phyloP scores from a whole-genome alignment of 2,797 vertebrate genomes.

The Acipenser transmontanus region DNA sequence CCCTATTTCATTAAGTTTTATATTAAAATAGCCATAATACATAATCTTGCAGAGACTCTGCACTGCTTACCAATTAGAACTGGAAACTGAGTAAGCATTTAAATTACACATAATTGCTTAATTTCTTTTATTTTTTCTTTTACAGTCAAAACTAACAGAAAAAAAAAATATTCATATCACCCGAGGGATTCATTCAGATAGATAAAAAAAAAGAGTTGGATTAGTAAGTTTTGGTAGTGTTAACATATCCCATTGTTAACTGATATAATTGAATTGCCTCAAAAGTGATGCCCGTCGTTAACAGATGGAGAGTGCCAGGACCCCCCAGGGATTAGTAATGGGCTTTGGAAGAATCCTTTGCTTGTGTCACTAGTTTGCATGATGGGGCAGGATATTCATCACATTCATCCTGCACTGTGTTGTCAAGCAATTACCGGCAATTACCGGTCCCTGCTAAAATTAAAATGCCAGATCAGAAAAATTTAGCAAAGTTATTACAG shows the following conservation, averaged over 20 bases:
- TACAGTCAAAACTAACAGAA: no score
- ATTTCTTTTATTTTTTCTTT: no score
- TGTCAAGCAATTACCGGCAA: conserved; percentile 4
- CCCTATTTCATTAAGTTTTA: conserved; percentile 29
- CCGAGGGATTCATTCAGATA: conserved; percentile 31
- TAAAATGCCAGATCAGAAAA: not conserved
- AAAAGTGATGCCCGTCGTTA: conserved; percentile 30
- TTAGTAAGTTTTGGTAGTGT: not conserved
- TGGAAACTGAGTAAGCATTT: conserved; percentile 46
- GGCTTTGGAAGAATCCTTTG: conserved; percentile 16
- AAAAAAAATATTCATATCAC: conserved; percentile 34
- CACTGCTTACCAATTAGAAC: conserved; percentile 35
- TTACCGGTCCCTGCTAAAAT: not conserved
- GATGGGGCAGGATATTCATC: conserved; percentile 24
- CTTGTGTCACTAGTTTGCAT: conserved; percentile 27
- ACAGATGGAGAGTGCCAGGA: conserved; percentile 24
- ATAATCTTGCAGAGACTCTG: conserved; percentile 28
- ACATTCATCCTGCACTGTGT: not conserved
- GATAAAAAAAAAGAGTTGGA: conserved; percentile 36
- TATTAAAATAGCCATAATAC: conserved; percentile 48
- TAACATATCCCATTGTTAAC: conserved; percentile 34
- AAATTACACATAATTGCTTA: conserved; percentile 42
- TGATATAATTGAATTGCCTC: conserved; percentile 38
- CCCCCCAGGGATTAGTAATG: conserved; percentile 34
- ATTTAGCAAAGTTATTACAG: no score